Evolutionary conservation across 2,797 vertebrate genomes (phyloP), one percentile per base, ranked within the genome.

Genomic region (Orientallactaga sibirica): DNA sequence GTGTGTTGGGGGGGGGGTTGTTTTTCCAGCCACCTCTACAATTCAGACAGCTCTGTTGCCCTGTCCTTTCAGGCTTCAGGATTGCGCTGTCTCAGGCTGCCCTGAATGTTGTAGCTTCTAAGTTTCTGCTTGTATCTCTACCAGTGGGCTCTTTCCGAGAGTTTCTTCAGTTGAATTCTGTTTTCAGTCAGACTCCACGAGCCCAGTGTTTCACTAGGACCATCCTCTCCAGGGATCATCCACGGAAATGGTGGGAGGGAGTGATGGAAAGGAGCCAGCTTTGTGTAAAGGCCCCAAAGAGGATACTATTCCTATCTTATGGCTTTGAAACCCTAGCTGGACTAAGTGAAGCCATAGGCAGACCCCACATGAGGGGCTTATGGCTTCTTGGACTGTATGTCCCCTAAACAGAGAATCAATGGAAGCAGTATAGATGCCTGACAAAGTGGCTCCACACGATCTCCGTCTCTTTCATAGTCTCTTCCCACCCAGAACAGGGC

Each of bases 1-100:
- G 12, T 37, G 33, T 37, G 33, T 37, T 37, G 33, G 33, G 41
- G 24, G 12, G 52, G 3, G 0, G 2, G 2, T 15, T 1, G 11
- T 16, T 27, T 15, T 27, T 19, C 33, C 29, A 2, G 11, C 70
- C 43, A 58, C 43, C 55, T 3, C 58, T 7, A 27, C 4, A 2
- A 25, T 16, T 43, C 52, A 20, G 0, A 19, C n/a, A 58, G 29
- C 29, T 58, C 14, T 22, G 58, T 1, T 2, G 14, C 33, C 20
- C 12, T 7, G 0, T 11, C 55, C 81, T 71, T 66, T 55, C 22
- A 22, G 25, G 67, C 41, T 27, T 77, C 41, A 19, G 74, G 62
- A 25, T 25, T 25, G 43, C 76, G 25, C 6, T 1, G 41, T n/a
- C 66, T 81, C 19, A 58, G 27, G 64, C 33, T 6, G 27, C 37